Evolutionary conservation across 1,140 invertebrate genomes (phyloP), one percentile per base, ranked within the genome.

Genomic region (Psix sp.): DNA sequence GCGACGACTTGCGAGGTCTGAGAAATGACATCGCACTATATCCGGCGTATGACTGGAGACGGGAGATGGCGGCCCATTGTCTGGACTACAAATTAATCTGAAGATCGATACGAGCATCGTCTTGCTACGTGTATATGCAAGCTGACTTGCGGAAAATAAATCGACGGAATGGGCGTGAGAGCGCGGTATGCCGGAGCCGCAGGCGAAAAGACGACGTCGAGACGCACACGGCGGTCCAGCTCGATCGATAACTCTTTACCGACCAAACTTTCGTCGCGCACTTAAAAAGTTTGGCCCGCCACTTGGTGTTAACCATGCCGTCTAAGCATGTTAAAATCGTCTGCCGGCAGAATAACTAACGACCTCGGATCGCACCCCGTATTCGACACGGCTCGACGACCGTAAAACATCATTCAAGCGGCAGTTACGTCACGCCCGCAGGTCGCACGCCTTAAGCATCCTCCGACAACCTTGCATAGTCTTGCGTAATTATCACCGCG

Each of bases 1-100:
- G 42, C 39, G 24, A 26, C 29, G 18, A 43, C 11, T 48, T 39
- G 29, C 36, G 52, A 67, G 20, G 33, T 46, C 54, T 36, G 77
- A 77, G 77, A 83, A 83, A 79, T 72, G 76, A 79, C 79, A 79
- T 78, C 76, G 77, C 80, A 77, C 83, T 83, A 80, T 79, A 80
- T 79, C 76, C 77, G 77, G 77, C 75, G 83, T 78, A 84, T 83
- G 78, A 78, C 59, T 45, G 71, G 71, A 77, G 80, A 78, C 76
- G 78, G 68, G 66, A 68, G 74, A 82, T 80, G 84, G 84, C 84
- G 85, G 84, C 84, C 85, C 85, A 85, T 86, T 87, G 84, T 87
- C 84, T 86, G 78, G 81, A 82, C 84, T 84, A 85, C 78, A 81
- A 85, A 87, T 87, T 87, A 87, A 87, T 86, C 83, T 75, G 79